Evolutionary conservation across 2,888 invertebrate genomes (phyloP).

Genomic region (Harpagoxenus sublaevis): DNA sequence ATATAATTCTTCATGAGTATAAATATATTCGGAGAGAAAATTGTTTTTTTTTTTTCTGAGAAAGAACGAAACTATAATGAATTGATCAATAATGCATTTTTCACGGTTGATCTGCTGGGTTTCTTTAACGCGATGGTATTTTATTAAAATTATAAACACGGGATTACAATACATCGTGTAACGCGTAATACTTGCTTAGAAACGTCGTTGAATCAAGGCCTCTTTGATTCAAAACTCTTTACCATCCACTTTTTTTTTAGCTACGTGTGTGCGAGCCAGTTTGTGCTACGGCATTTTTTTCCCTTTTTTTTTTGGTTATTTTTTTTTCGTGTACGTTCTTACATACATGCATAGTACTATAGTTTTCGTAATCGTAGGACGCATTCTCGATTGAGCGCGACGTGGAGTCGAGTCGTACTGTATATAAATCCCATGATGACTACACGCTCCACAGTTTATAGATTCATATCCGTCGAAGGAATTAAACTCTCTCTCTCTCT

Average conservation of each 20-base stretch:
- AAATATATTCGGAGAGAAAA: conserved; percentile 25
- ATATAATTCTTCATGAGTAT: neutral
- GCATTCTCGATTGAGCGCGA: conserved; percentile 54
- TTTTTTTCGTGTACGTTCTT: conserved; percentile 75
- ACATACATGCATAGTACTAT: conserved; percentile 75
- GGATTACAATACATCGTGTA: conserved; percentile 80
- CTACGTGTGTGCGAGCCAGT: conserved; percentile 54
- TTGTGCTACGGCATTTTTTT: conserved; percentile 55
- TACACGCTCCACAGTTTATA: conserved; percentile 15
- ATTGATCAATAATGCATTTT: conserved; percentile 30
- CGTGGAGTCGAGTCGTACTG: conserved; percentile 23
- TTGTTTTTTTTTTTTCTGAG: neutral
- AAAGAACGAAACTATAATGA: conserved; percentile 1
- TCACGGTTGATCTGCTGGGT: conserved; percentile 44
- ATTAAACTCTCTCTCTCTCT: neutral
- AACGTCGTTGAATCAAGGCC: conserved; percentile 83
- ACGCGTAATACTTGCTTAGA: conserved; percentile 78
- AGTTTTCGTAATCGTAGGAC: conserved; percentile 51
- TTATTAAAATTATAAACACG: conserved; percentile 83
- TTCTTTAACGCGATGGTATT: conserved; percentile 78
- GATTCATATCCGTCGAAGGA: conserved; percentile 10
- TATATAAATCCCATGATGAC: conserved; percentile 12
- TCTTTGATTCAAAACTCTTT: conserved; percentile 78
- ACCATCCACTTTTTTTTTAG: conserved; percentile 65
- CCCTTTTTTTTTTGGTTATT: conserved; percentile 60